Conservation (phyloP, 1,140 invertebrate species). For the Ephestia elutella region DNA sequence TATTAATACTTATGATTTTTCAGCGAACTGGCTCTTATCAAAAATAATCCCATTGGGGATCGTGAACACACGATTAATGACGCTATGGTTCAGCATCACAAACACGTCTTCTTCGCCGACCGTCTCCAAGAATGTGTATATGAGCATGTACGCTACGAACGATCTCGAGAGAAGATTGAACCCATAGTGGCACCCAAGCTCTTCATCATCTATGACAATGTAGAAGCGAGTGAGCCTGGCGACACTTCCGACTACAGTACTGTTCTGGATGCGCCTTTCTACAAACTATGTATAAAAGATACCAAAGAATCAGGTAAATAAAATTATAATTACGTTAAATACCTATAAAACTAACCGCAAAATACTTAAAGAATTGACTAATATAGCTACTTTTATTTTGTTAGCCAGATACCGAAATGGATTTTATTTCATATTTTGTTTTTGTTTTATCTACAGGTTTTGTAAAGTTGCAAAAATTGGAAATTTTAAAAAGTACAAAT, state of each 20-base stretch:
- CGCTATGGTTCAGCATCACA: slow-evolving; percentile 74
- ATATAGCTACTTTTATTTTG: too few species aligned
- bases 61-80: slow-evolving; percentile 62
- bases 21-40: slow-evolving; percentile 63
- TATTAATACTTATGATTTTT: slow-evolving; percentile 21
- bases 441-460: slow-evolving; percentile 64
- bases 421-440: too few species aligned
- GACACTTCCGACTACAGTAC: slow-evolving; percentile 77
- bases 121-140: slow-evolving; percentile 77
- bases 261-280: slow-evolving; percentile 77
- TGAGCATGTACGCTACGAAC: slow-evolving; percentile 68
- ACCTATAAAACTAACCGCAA: too few species aligned
- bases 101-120: slow-evolving; percentile 77
- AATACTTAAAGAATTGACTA: too few species aligned
- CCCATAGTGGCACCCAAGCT: slow-evolving; percentile 79
- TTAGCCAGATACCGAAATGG: too few species aligned
- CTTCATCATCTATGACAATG: slow-evolving; percentile 83
- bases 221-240: slow-evolving; percentile 80
- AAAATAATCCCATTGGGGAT: slow-evolving; percentile 63
- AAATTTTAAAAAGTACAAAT: slow-evolving; percentile 62
- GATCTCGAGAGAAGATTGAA: slow-evolving; percentile 57
- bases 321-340: background rate
- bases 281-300: slow-evolving; percentile 80
- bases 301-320: slow-evolving; percentile 74
- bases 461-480: slow-evolving; percentile 71